These are phyloP conservation scores for Melanogrammus aeglefinus DNA, from an alignment of 2,797 vertebrate genomes.

Conservation along the genomic window DNA sequence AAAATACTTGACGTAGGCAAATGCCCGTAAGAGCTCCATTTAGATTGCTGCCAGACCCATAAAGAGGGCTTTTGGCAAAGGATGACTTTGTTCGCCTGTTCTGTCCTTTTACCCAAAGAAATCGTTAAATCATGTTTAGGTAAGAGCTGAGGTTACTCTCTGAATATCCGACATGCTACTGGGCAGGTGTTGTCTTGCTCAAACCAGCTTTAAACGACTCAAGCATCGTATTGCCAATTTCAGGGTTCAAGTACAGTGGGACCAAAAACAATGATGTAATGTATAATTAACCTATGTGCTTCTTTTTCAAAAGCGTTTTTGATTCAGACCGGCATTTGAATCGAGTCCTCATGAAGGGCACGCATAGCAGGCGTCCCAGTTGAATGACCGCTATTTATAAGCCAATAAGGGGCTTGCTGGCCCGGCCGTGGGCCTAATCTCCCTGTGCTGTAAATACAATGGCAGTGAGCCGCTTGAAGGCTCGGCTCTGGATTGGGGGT, in stretches of 20 bases:
- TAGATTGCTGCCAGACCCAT: conserved; percentile 40
- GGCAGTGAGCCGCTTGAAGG: conserved; percentile 31
- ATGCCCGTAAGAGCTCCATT: conserved; percentile 44
- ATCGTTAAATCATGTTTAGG: neutral
- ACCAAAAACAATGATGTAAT: neutral
- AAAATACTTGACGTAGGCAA: conserved; percentile 42
- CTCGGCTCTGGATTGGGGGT: conserved; percentile 43
- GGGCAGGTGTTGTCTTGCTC: neutral
- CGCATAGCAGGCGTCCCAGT: conserved; percentile 33
- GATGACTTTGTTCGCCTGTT: conserved; percentile 11
- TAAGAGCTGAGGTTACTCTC: neutral
- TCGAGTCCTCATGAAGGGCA: conserved; percentile 2
- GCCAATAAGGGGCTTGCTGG: conserved; percentile 55
- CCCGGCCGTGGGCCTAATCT: conserved; percentile 39
- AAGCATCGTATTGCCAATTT: neutral
- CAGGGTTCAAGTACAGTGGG: neutral
- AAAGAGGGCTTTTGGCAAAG: conserved; percentile 4
- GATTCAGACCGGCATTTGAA: neutral
- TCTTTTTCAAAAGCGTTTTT: no score
- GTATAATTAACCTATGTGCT: neutral
- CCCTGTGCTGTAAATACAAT: conserved; percentile 53
- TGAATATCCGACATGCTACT: neutral
- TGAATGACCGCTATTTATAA: conserved; percentile 69
- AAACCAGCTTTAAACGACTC: neutral
- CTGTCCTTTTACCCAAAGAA: conserved; percentile 8